phyloP scores from a whole-genome alignment of 2,888 invertebrate species.

The Philereme vetulata region DNA sequence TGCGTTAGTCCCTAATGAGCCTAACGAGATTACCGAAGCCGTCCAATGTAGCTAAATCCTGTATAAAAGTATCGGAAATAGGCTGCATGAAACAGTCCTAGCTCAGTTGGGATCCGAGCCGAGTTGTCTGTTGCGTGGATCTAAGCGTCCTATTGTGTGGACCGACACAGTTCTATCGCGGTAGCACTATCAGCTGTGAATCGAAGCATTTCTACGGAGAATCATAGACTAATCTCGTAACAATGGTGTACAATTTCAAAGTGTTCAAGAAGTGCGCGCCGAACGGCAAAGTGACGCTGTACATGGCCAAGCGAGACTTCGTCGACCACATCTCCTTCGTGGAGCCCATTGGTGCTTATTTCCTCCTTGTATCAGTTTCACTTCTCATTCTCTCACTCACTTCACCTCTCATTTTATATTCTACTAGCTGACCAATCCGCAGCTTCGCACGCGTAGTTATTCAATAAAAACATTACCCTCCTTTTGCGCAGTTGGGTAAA shows the following conservation, averaged over 20 bases:
- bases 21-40: conserved; percentile 74
- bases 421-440: too few relatives aligned
- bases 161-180: not conserved
- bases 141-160: not conserved
- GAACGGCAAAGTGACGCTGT: conserved; percentile 93
- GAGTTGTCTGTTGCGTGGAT: not conserved
- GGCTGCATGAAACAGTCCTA: conserved; percentile 9
- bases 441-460: too few relatives aligned
- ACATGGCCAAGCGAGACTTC: conserved; percentile 94
- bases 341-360: conserved; percentile 90
- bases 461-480: too few relatives aligned
- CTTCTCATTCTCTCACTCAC: too few relatives aligned
- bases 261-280: conserved; percentile 96
- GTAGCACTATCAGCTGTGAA: not conserved
- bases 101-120: not conserved
- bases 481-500: too few relatives aligned
- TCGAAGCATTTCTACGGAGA: not conserved
- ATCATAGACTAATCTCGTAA: conserved; percentile 44
- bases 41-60: conserved; percentile 58
- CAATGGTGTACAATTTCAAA: conserved; percentile 95
- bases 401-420: too few relatives aligned
- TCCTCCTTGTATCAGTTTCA: too few relatives aligned
- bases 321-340: conserved; percentile 93
- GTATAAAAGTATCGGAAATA: conserved; percentile 55
- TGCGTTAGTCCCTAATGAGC: conserved; percentile 56